Percentiles rank a stretch among this genome's conserved stretches.
Conservation (phyloP, 2,888 invertebrate genomes). For the Beris morrisii region DNA sequence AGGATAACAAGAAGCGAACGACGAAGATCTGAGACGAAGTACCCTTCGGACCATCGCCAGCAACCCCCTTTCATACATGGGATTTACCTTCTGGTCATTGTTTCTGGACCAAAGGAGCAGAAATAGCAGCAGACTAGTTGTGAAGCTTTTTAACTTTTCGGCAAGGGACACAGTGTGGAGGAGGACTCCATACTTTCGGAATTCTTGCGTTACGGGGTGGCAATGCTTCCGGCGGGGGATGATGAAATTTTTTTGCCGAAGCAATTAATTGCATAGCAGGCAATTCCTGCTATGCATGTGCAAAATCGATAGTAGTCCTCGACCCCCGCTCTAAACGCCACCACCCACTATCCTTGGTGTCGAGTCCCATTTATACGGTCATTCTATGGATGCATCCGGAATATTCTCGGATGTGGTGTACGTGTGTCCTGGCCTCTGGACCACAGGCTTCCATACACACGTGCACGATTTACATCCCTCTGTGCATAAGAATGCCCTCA, state of each 20-base stretch:
- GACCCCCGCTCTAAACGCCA: background rate
- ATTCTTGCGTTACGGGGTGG: no score
- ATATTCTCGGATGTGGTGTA: background rate
- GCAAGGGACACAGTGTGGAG: no score
- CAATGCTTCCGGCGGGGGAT: no score
- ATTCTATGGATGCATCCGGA: slow-evolving; percentile 26
- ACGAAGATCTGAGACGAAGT: no score
- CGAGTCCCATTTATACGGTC: slow-evolving; percentile 12
- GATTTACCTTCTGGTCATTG: background rate
- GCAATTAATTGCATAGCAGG: slow-evolving; percentile 18
- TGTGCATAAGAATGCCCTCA: slow-evolving; percentile 36
- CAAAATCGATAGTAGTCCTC: slow-evolving; percentile 22
- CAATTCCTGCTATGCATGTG: slow-evolving; percentile 14
- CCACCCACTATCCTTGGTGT: slow-evolving; percentile 10
- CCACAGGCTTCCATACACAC: slow-evolving; percentile 2
- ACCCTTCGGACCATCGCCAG: no score
- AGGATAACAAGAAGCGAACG: slow-evolving; percentile 16
- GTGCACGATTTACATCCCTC: slow-evolving; percentile 37
- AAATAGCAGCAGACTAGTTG: no score
- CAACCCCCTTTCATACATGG: no score
- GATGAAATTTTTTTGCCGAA: background rate
- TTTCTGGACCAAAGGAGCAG: background rate
- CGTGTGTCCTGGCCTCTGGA: background rate
- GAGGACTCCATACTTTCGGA: no score
- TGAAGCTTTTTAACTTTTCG: no score